A percentile compares a stretch with the other conserved stretches of the same genome.
Evolutionary conservation across 2,888 invertebrate species (phyloP).

Genomic region (Heliconius cydno): DNA sequence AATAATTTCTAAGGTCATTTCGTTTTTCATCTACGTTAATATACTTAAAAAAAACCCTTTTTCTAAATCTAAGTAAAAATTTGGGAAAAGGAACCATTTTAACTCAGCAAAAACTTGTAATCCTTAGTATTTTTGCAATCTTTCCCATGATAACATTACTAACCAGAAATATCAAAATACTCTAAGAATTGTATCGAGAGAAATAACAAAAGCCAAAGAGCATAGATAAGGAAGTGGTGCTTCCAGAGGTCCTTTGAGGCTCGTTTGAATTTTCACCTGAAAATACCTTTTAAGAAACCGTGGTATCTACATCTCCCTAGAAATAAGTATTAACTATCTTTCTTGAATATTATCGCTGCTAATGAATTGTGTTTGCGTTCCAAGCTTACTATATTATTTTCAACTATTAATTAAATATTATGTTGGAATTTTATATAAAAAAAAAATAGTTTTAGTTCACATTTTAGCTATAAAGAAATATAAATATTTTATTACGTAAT

Average conservation of each 20-base stretch:
- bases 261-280: conserved; percentile 61
- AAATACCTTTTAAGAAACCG: conserved; percentile 68
- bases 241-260: conserved; percentile 56
- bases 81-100: not conserved
- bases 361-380: conserved; percentile 66
- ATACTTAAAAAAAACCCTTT: not conserved
- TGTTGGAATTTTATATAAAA: not conserved
- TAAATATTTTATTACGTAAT: not conserved
- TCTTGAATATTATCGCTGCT: conserved; percentile 65
- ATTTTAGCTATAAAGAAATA: no score
- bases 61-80: not conserved
- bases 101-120: not conserved
- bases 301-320: conserved; percentile 75
- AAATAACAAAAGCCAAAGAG: conserved; percentile 67
- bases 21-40: not conserved
- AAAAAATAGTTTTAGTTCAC: not conserved
- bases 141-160: conserved; percentile 47
- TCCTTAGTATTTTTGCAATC: not conserved
- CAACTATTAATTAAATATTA: not conserved
- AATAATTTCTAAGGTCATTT: not conserved
- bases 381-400: not conserved
- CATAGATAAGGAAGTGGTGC: conserved; percentile 67
- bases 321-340: conserved; percentile 77
- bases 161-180: conserved; percentile 70
- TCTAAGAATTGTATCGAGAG: conserved; percentile 58